phyloP scores from a whole-genome alignment of 1,140 invertebrate species.

The Drosophila asahinai region DNA sequence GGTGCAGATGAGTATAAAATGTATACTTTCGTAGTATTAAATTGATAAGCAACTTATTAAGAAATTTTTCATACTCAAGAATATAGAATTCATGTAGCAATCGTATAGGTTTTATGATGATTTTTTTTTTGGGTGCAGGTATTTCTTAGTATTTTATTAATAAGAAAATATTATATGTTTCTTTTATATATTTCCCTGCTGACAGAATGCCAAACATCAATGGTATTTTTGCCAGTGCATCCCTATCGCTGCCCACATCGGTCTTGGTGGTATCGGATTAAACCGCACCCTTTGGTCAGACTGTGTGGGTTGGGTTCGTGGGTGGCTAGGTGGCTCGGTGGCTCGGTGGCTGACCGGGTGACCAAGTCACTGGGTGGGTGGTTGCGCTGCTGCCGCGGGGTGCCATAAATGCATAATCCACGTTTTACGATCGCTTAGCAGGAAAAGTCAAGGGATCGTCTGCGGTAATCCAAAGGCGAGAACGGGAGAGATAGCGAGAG shows the following conservation, averaged over 20 bases:
- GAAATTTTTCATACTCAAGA: no score
- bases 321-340: not conserved
- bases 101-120: no score
- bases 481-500: not conserved
- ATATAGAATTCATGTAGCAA: no score
- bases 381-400: slow-evolving; percentile 31
- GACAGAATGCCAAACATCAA: not conserved
- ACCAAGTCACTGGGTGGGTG: slow-evolving; percentile 21
- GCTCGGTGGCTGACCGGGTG: slow-evolving; percentile 1
- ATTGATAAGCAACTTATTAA: no score
- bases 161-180: not conserved
- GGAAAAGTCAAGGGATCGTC: slow-evolving; percentile 82
- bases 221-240: slow-evolving; percentile 38
- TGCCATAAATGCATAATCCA: slow-evolving; percentile 79
- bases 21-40: no score
- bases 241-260: slow-evolving; percentile 28
- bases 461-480: slow-evolving; percentile 72
- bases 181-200: no score
- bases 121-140: no score
- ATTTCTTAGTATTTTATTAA: not conserved
- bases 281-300: slow-evolving; percentile 61
- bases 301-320: slow-evolving; percentile 8
- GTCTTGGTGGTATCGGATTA: slow-evolving; percentile 74
- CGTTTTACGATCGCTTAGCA: slow-evolving; percentile 79
- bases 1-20: no score